Conservation (phyloP, 2,888 invertebrate species). For the Nomada fucata region DNA sequence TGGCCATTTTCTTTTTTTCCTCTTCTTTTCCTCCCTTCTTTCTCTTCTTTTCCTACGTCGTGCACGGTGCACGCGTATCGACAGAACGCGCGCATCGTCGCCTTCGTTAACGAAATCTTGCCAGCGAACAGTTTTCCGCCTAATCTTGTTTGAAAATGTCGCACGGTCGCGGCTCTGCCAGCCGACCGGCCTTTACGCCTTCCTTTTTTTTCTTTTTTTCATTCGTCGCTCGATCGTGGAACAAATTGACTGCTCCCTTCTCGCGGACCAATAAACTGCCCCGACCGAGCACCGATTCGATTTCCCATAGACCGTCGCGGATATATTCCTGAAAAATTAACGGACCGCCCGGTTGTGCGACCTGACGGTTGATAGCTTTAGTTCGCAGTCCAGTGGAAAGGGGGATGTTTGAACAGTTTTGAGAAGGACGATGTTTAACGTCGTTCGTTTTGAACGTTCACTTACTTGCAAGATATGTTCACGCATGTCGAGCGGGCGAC, state of each 20-base stretch:
- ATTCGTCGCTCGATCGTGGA: conserved; percentile 10
- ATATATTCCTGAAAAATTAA: conserved; percentile 34
- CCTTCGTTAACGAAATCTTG: conserved; percentile 45
- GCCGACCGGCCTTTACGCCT: background rate
- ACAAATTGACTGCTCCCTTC: conserved; percentile 30
- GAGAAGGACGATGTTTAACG: background rate
- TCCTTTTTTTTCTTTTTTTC: background rate
- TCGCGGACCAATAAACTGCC: conserved; percentile 28
- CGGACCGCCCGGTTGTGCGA: background rate
- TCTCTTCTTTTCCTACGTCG: background rate
- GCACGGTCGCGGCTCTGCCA: background rate
- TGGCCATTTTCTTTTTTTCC: background rate
- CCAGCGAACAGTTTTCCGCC: conserved; percentile 54
- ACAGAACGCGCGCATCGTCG: conserved; percentile 25
- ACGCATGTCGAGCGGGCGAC: too few relatives aligned
- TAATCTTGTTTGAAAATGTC: conserved; percentile 53
- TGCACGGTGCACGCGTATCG: conserved; percentile 16
- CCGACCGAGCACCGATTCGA: conserved; percentile 17
- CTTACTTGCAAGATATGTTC: background rate
- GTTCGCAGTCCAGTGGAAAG: background rate
- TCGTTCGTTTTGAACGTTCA: background rate
- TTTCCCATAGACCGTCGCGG: conserved; percentile 17
- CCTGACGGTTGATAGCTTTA: background rate
- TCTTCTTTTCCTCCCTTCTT: too few relatives aligned
- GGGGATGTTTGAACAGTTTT: background rate